Evolutionary conservation across 2,888 invertebrate genomes (phyloP).

Genomic region (Hyposoter didymator): DNA sequence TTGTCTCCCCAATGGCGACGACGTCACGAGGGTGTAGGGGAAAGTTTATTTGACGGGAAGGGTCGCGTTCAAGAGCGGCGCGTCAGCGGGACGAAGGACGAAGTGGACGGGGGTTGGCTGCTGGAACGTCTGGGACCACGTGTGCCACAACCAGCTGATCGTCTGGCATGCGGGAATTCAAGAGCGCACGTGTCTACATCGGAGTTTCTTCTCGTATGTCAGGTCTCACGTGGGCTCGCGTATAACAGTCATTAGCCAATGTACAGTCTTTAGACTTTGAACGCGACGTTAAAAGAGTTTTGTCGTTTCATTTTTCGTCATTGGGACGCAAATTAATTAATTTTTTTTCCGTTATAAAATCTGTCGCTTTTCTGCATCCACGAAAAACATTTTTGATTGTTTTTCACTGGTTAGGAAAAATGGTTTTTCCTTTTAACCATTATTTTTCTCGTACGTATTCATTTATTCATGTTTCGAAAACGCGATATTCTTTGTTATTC

Average conservation of each 20-base stretch:
- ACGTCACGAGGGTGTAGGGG: constrained; percentile 50
- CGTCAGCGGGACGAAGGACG: constrained; percentile 48
- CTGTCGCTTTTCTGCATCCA: background rate
- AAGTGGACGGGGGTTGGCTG: constrained; percentile 35
- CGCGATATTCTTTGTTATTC: background rate
- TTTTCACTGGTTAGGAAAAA: background rate
- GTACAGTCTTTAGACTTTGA: constrained; percentile 6
- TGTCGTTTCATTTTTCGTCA: background rate
- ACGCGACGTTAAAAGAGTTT: background rate
- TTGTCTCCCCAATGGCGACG: constrained; percentile 55
- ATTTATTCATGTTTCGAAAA: background rate
- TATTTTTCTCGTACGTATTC: background rate
- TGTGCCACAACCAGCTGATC: constrained; percentile 71
- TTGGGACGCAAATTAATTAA: background rate
- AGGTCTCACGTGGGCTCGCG: constrained; percentile 13
- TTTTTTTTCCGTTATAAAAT: background rate
- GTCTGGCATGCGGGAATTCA: constrained; percentile 64
- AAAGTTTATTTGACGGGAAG: constrained; percentile 58
- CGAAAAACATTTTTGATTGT: background rate
- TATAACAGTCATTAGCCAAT: constrained; percentile 36
- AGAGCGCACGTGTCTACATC: constrained; percentile 57
- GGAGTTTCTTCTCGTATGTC: constrained; percentile 32
- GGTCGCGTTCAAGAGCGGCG: constrained; percentile 58
- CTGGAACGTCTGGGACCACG: constrained; percentile 69
- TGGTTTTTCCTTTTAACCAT: background rate